Evolutionary conservation across 2,888 invertebrate species (phyloP).

Genomic region (Stegana nigrithorax): DNA sequence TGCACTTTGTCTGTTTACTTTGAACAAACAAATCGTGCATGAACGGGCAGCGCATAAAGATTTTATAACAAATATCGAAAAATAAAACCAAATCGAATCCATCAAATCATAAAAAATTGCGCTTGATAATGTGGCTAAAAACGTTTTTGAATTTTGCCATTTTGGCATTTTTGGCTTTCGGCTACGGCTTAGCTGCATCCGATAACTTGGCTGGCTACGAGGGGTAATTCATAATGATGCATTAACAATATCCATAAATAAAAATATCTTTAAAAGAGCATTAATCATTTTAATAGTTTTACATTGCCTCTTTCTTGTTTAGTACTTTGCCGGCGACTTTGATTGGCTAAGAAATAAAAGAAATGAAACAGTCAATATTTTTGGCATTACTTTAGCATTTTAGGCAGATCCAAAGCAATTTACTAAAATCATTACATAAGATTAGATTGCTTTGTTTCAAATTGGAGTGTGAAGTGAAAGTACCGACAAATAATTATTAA

Average conservation of each 20-base stretch:
- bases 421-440: too few relatives aligned
- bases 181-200: slow-evolving; percentile 26
- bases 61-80: slow-evolving; percentile 20
- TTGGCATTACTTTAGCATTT: too few relatives aligned
- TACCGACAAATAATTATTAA: too few relatives aligned
- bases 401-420: too few relatives aligned
- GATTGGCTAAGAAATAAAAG: too few relatives aligned
- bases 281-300: not conserved
- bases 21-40: not conserved
- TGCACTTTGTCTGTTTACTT: not conserved
- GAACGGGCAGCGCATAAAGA: not conserved
- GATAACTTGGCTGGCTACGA: slow-evolving; percentile 60
- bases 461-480: too few relatives aligned
- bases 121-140: slow-evolving; percentile 33
- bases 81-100: slow-evolving; percentile 7
- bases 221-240: slow-evolving; percentile 48
- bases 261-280: not conserved
- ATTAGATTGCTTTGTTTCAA: too few relatives aligned
- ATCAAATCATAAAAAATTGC: slow-evolving; percentile 3
- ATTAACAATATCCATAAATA: slow-evolving; percentile 2
- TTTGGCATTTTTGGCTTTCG: too few relatives aligned
- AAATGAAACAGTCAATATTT: too few relatives aligned
- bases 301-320: not conserved
- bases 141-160: slow-evolving; percentile 15
- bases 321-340: too few relatives aligned